Evolutionary conservation across 2,113 vertebrate genomes (phyloP), one percentile per base, ranked within the genome.

Genomic region (Apistogramma diplotaenia): DNA sequence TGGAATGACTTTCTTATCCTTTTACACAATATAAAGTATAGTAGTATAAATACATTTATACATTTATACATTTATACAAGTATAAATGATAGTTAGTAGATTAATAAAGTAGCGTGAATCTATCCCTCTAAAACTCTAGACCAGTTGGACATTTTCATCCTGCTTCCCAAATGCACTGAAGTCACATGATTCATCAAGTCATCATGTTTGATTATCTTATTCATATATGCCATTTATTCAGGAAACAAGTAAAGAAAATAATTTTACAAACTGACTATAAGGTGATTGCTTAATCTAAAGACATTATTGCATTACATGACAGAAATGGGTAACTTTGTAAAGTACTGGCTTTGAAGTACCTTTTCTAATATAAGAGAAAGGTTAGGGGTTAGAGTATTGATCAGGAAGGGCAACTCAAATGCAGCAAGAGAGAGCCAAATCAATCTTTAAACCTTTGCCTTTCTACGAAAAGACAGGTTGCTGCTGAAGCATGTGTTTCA

Each of bases 401-500:
- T 79, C 83, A 79, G 54, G 10, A n/a, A 81, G 67, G 23, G 72
- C 40, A 55, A 76, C 60, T 58, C 55, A 10, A 76, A 51, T 33
- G 37, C 12, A 76, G 27, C 11, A 2, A 57, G 11, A 75, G n/a
- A 80, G 10, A 37, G 54, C 86, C 70, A 27, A 82, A 74, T 87
- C n/a, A 85, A 84, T 91, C 77, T 81, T 71, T 35, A 76, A 21
- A 31, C 78, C 25, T 84, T 55, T 15, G 56, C n/a, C n/a, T 58
- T 94, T 93, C 90, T 92, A 5, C 23, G 89, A 93, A 94, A 82
- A 88, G 76, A 58, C 75, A 25, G 71, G 65, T 81, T 85, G 80
- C 82, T 80, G 71, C 55, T 9, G 72, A 82, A 79, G 76, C 57
- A 73, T 43, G 71, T 33, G 79, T 94, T 96, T 95, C 94, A 94